phyloP scores from a whole-genome alignment of 1,140 invertebrate species.

The Dolichoris vasculosae region DNA sequence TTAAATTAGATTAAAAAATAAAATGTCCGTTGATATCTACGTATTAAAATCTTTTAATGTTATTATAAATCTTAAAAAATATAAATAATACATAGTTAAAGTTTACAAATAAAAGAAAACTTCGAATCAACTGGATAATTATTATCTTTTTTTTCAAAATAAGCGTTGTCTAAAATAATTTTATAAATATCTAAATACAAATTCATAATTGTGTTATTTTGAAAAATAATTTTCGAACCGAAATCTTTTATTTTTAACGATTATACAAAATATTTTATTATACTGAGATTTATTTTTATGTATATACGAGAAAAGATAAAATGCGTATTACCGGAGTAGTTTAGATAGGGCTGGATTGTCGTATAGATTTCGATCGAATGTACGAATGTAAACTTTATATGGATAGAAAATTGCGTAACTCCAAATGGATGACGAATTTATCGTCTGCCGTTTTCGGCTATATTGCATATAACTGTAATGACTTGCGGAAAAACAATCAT shows the following conservation, averaged over 20 bases:
- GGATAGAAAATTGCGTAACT: slow-evolving; percentile 17
- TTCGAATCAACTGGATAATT: not conserved
- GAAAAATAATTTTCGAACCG: not conserved
- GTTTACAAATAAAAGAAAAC: not conserved
- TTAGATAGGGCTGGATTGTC: not conserved
- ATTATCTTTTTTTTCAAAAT: not conserved
- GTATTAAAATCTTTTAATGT: not conserved
- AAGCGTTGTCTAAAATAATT: not conserved
- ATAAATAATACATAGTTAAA: not conserved
- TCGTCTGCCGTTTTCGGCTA: slow-evolving; percentile 21
- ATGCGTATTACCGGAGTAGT: not conserved
- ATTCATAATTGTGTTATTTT: not conserved
- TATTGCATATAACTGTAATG: slow-evolving; percentile 38
- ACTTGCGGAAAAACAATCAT: slow-evolving; percentile 51
- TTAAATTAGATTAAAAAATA: not conserved
- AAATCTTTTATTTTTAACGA: not conserved
- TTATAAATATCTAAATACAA: not conserved
- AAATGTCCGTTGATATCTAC: not conserved
- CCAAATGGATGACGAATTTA: not conserved
- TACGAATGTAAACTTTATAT: slow-evolving; percentile 9
- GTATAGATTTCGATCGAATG: not conserved
- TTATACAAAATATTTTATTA: not conserved
- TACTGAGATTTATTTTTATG: not conserved
- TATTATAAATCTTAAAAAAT: not conserved
- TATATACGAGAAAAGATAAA: not conserved